Conservation (phyloP, 2,888 invertebrate genomes). For the Thysanoteuthis rhombus region DNA sequence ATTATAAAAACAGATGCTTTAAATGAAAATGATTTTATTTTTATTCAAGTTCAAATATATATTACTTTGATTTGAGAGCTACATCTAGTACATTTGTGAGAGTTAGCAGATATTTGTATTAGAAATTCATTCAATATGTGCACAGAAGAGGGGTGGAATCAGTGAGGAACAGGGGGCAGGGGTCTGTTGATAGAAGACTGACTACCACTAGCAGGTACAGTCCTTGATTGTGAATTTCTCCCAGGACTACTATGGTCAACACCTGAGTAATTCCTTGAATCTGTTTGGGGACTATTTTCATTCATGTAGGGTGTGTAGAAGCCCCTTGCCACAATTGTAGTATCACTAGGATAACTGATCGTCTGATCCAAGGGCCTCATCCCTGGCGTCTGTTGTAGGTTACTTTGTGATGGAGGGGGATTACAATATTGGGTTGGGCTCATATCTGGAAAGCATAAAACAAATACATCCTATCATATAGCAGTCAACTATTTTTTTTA, state of each 20-base stretch:
- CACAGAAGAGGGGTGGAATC: neutral
- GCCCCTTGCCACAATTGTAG: neutral
- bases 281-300: neutral
- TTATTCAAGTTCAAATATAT: neutral
- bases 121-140: neutral
- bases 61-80: neutral
- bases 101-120: neutral
- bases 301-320: neutral
- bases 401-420: neutral
- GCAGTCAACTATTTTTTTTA: no score
- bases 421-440: neutral
- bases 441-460: neutral
- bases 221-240: conserved; percentile 12
- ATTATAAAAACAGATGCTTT: neutral
- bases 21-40: neutral
- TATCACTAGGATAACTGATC: neutral
- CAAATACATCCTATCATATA: neutral
- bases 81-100: neutral
- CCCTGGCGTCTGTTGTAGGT: neutral
- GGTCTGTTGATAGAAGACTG: neutral
- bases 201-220: neutral
- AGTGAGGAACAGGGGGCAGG: neutral
- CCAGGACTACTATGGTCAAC: neutral
- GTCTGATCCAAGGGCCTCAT: neutral
- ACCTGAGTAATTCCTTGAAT: neutral